Conservation (phyloP, 2,797 vertebrate genomes). For the Lindbergichthys nudifrons region DNA sequence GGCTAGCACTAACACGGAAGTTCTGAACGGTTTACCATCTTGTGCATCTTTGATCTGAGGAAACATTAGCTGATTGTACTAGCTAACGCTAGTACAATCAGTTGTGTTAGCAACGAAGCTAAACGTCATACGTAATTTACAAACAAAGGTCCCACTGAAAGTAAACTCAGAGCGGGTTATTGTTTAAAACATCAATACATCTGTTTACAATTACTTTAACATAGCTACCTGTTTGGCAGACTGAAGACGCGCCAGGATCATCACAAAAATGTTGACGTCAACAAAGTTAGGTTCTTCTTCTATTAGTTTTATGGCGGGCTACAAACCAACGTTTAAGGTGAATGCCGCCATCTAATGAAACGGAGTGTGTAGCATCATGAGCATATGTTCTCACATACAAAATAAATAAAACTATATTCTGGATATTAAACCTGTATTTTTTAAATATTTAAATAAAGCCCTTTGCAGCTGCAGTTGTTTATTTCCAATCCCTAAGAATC, state of each 20-base stretch:
- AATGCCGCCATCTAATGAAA: no score
- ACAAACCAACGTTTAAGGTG: no score
- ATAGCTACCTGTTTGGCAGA: conserved; percentile 11
- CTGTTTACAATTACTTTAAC: not conserved
- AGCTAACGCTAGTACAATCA: conserved; percentile 14
- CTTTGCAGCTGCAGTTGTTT: no score
- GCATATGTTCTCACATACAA: no score
- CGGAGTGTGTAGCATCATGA: no score
- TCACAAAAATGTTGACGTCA: not conserved
- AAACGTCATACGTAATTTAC: accelerated
- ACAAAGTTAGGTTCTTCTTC: conserved; percentile 26
- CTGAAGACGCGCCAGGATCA: not conserved
- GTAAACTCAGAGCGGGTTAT: accelerated
- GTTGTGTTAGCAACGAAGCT: not conserved
- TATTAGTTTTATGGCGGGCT: no score
- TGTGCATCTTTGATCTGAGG: not conserved
- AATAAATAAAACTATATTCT: no score
- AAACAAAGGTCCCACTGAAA: accelerated
- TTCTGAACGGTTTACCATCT: accelerated
- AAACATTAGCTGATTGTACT: conserved; percentile 3
- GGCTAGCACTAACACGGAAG: conserved; percentile 30
- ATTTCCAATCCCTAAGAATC: no score
- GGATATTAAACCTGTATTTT: no score
- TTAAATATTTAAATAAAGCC: no score
- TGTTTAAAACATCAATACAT: not conserved